A percentile compares a stretch with the other conserved stretches of the same genome.
These are phyloP conservation scores for Microtus oregoni DNA, from an alignment of 2,113 vertebrate genomes.

Conservation along the genomic window DNA sequence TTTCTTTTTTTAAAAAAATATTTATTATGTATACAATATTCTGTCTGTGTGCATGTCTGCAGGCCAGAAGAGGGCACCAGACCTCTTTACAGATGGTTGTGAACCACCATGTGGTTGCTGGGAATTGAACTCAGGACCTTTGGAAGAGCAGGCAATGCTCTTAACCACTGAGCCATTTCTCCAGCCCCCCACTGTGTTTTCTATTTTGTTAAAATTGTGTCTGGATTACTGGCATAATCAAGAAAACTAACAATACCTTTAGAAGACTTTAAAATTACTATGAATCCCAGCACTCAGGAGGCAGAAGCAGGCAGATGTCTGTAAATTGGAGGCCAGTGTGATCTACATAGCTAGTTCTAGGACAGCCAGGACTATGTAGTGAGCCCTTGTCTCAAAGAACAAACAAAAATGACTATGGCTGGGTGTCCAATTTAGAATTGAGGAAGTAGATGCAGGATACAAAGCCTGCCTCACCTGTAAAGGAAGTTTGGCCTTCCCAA, in stretches of 20 bases:
- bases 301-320: background rate
- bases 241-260: background rate
- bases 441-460: background rate
- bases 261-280: background rate
- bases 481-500: background rate
- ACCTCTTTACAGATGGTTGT: no score
- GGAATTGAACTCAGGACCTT: no score
- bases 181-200: background rate
- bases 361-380: background rate
- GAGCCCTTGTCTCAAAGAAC: background rate
- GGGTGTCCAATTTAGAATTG: background rate
- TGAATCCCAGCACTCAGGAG: background rate
- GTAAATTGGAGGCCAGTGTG: no score
- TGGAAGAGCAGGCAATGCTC: no score
- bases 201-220: background rate
- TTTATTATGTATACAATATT: no score
- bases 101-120: no score
- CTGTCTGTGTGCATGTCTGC: no score
- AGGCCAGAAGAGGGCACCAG: no score
- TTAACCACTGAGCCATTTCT: no score
- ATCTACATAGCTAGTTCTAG: background rate
- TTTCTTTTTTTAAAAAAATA: background rate
- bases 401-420: background rate
- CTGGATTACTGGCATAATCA: background rate
- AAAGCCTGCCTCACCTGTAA: background rate